Conservation (phyloP, 2,888 invertebrate genomes). For the Drosophila fulvimacula region DNA sequence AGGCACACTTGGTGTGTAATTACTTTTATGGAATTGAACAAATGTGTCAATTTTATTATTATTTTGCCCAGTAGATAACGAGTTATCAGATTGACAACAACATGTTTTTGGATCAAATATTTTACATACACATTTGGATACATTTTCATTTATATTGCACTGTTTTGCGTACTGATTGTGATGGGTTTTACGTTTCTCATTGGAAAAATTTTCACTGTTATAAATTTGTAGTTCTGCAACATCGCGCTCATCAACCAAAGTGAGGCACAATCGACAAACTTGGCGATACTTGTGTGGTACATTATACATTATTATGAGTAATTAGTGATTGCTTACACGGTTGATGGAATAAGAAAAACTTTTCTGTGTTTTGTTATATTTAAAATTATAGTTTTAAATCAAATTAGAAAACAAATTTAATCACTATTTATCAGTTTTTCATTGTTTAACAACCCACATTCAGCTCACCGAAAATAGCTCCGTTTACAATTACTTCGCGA, state of each 20-base stretch:
- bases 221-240: slow-evolving; percentile 87
- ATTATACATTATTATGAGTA: slow-evolving; percentile 91
- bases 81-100: slow-evolving; percentile 65
- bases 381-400: slow-evolving; percentile 72
- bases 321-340: slow-evolving; percentile 47
- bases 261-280: slow-evolving; percentile 97
- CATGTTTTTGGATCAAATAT: slow-evolving; percentile 52
- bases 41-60: slow-evolving; percentile 52
- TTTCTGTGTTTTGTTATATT: slow-evolving; percentile 54
- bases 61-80: slow-evolving; percentile 56
- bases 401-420: slow-evolving; percentile 77
- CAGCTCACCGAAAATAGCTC: slow-evolving; percentile 68
- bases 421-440: slow-evolving; percentile 75
- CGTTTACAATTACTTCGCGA: slow-evolving; percentile 37
- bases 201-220: slow-evolving; percentile 51
- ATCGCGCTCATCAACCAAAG: slow-evolving; percentile 90
- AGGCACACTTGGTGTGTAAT: slow-evolving; percentile 73
- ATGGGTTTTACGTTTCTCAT: slow-evolving; percentile 30
- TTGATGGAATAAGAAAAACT: slow-evolving; percentile 49
- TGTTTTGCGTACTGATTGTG: slow-evolving; percentile 27
- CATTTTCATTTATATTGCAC: slow-evolving; percentile 47
- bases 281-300: slow-evolving; percentile 96
- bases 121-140: slow-evolving; percentile 57
- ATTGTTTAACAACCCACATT: slow-evolving; percentile 75
- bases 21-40: slow-evolving; percentile 44